Base-by-base conservation (phyloP, 2,888 invertebrate genomes). In the Spicauda simplicius region DNA sequence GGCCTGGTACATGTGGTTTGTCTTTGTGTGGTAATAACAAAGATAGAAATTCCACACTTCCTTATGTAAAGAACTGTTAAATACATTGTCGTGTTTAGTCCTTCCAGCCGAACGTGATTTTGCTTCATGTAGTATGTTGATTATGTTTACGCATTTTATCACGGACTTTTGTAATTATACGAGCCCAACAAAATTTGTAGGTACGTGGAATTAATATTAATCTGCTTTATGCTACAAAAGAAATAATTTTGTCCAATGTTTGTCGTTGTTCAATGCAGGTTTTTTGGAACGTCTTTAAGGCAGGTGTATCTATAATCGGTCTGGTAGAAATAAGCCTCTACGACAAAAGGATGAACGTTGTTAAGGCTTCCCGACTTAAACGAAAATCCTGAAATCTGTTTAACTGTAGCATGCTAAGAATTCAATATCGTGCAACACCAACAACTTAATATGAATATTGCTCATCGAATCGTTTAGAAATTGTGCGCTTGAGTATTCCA, bases 381-480 rank as follows among this genome's bases (percentile, higher is more conserved):
- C 18, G 50, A 45, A 16, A 50, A 50, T 58, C 18, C 58, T 48
- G 25, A 48, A 48, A 41, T 20, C 45, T 45, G 14, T 10, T 20
- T 41, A 25, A n/a, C 20, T 20, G 10, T 10, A 50, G 8, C 18
- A 8, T n/a, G 18, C 2, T 18, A 5, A 33, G 18, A 50, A 45
- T 59, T n/a, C 58, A 45, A 25, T 45, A 41, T 16, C 58, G 7
- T 48, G 25, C 45, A 48, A 25, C 48, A 25, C 48, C 45, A 59
- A 14, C 19, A 18, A 20, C 41, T 58, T 41, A 57, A 57, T 41
- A 25, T 57, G 41, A 14, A 58, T 58, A 58, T 45, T 58, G 58
- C 45, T 58, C 41, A 20, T 45, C 37, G 45, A 45, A n/a, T 45
- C 45, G 58, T 45, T 58, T 7, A 20, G 20, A n/a, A 41, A 45